These are phyloP conservation scores for Parapsyche elsis DNA, from an alignment of 1,140 invertebrate species.

Conservation along the genomic window DNA sequence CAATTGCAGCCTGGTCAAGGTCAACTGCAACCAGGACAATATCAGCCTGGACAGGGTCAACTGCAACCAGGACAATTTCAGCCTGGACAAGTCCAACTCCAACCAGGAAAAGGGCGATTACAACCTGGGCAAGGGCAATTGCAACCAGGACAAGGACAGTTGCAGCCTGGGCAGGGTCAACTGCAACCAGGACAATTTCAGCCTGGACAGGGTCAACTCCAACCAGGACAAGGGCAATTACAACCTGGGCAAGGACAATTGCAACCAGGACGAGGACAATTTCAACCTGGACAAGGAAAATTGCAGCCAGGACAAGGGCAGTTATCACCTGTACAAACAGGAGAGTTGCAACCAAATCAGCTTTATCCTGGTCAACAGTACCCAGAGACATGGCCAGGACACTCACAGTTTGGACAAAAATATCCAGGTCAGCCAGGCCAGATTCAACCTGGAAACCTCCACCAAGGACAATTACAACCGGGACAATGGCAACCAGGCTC, in stretches of 20 bases:
- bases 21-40: neutral
- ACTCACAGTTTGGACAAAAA: neutral
- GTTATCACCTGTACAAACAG: slow-evolving; percentile 27
- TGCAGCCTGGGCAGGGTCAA: neutral
- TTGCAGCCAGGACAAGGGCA: slow-evolving; percentile 27
- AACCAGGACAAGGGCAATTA: neutral
- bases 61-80: neutral
- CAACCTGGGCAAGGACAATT: slow-evolving; percentile 2
- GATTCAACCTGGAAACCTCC: neutral
- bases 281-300: slow-evolving; percentile 13
- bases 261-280: neutral
- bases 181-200: neutral
- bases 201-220: neutral
- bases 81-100: neutral
- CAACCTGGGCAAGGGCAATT: slow-evolving; percentile 17
- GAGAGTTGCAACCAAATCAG: neutral
- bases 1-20: neutral
- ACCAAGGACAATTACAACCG: neutral
- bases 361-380: neutral
- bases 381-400: neutral
- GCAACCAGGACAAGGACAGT: slow-evolving; percentile 9
- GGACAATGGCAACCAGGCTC: neutral
- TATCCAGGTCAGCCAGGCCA: neutral
- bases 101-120: neutral
- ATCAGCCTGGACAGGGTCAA: neutral